Conservation (phyloP, 2,888 invertebrate genomes). For the Crioceris asparagi region DNA sequence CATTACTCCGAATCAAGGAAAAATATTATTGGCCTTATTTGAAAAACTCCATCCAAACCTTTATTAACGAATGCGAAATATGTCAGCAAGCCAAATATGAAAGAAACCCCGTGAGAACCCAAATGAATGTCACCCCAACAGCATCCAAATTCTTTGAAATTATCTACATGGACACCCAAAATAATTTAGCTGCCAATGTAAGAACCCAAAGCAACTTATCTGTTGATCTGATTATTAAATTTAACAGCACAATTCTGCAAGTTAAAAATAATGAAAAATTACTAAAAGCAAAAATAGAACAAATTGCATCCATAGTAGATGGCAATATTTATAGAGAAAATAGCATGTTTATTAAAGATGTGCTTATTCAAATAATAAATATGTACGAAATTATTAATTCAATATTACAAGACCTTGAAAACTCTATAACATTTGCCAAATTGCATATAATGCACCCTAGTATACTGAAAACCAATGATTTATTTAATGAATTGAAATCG, state of each 20-base stretch:
- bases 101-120: slow-evolving; percentile 5
- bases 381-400: slow-evolving; percentile 3
- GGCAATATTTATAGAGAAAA: neutral
- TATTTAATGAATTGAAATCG: neutral
- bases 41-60: slow-evolving; percentile 8
- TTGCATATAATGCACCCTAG: slow-evolving; percentile 1
- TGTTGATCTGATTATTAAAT: neutral
- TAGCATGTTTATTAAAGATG: neutral
- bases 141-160: slow-evolving; percentile 1
- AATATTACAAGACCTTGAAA: slow-evolving; percentile 3
- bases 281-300: neutral
- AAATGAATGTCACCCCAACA: slow-evolving; percentile 4
- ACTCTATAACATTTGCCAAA: neutral
- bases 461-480: neutral
- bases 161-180: slow-evolving; percentile 11
- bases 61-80: slow-evolving; percentile 9
- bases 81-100: slow-evolving; percentile 7
- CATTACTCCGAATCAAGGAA: slow-evolving; percentile 4
- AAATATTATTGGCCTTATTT: slow-evolving; percentile 9
- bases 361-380: neutral
- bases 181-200: neutral
- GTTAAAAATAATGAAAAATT: neutral
- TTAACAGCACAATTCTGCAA: neutral
- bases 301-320: neutral
- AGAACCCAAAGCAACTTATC: neutral